These are phyloP conservation scores for Pseudomugil gertrudae DNA, from an alignment of 2,797 vertebrate genomes.

Conservation along the genomic window DNA sequence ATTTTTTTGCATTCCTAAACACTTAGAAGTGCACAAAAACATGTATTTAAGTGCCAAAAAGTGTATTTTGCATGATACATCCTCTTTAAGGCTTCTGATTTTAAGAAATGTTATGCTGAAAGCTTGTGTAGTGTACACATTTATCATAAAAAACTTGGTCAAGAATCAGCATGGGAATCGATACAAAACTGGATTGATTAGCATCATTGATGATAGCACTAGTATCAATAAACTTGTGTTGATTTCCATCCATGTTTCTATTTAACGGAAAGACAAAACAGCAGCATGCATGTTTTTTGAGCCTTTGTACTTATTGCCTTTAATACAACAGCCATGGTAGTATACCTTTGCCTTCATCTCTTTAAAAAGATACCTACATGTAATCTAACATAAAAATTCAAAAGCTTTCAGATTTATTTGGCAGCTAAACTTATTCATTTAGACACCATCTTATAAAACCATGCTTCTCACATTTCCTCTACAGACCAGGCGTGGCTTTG, in stretches of 20 bases:
- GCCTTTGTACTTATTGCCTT: neutral
- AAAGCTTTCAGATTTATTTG: neutral
- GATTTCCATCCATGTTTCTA: neutral
- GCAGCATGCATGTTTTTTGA: neutral
- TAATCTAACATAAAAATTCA: neutral
- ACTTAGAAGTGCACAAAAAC: no score
- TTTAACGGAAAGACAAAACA: conserved; percentile 4
- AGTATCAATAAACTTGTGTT: neutral
- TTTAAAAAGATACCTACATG: neutral
- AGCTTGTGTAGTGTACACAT: no score
- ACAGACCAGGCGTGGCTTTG: neutral
- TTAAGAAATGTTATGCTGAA: no score
- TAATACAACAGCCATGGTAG: neutral
- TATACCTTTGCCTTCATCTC: neutral
- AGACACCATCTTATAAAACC: neutral
- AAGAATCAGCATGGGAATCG: neutral
- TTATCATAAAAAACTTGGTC: neutral
- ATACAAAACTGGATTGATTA: neutral
- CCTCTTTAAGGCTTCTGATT: no score
- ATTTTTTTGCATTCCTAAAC: no score
- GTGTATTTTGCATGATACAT: no score
- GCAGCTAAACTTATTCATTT: neutral
- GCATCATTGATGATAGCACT: neutral
- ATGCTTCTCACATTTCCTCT: neutral
- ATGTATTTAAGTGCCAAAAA: no score